Evolutionary conservation across 1,140 invertebrate genomes (phyloP).

Genomic region (Fopius arisanus): DNA sequence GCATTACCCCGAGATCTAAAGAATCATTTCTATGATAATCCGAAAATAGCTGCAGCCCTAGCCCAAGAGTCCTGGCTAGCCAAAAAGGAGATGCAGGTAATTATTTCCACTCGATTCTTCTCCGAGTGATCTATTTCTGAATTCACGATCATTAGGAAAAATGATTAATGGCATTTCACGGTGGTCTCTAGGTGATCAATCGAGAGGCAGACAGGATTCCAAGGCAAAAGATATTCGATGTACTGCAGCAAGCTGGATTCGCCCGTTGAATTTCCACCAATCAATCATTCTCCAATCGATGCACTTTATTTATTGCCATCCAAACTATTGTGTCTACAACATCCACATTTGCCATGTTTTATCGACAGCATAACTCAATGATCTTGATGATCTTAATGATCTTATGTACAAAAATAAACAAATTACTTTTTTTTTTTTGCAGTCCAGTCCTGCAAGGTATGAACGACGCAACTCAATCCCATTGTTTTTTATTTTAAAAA

Average conservation of each 20-base stretch:
- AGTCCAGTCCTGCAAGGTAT: no score
- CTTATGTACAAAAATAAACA: no score
- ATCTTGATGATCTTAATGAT: not conserved
- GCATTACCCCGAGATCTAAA: constrained; percentile 69
- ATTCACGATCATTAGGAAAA: no score
- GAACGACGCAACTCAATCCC: no score
- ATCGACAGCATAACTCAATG: no score
- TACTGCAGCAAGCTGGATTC: constrained; percentile 76
- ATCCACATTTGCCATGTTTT: no score
- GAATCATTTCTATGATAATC: constrained; percentile 82
- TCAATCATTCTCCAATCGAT: not conserved
- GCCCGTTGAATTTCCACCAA: constrained; percentile 45
- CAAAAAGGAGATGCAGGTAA: constrained; percentile 73
- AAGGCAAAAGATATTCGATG: constrained; percentile 75
- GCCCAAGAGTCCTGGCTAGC: constrained; percentile 80
- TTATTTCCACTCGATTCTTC: no score
- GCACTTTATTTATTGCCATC: constrained; percentile 13
- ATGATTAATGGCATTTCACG: constrained; percentile 32
- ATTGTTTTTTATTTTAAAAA: no score
- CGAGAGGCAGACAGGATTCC: constrained; percentile 82
- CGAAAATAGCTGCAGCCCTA: constrained; percentile 72
- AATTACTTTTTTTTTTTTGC: no score
- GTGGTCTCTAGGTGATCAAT: constrained; percentile 67
- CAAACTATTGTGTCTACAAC: not conserved
- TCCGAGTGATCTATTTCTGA: no score